Evolutionary conservation across 1,140 invertebrate species (phyloP), one percentile per base, ranked within the genome.

Genomic region (Parapsyche elsis): DNA sequence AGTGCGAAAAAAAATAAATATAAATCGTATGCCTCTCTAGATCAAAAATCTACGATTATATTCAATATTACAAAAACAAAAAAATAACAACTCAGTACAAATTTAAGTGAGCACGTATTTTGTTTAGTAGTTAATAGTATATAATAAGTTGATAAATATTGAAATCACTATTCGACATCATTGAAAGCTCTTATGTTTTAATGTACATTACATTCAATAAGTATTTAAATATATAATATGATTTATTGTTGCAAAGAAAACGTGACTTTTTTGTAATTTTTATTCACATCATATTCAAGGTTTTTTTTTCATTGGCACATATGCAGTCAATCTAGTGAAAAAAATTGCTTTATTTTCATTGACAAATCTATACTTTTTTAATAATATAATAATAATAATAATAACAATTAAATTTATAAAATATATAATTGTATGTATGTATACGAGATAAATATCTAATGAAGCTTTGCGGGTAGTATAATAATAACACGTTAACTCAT

Each of bases 291-390:
- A 46, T 45, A 23, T 30, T 21, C 16, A 14, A n/a, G 53, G n/a
- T 16, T 5, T 74, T 74, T 23, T 23, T 74, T 45, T 24, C 71
- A 24, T 75, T 75, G 73, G 73, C 73, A 75, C 73, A 75, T 49
- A 75, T 46, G 49, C 73, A 75, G 73, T 75, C 73, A 75, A 49
- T 75, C 45, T 49, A 30, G 24, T 75, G 73, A 75, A 49, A 75
- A 21, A 67, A 73, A 46, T 73, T 46, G 38, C 38, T 73, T 73
- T 73, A 46, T 49, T 73, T 46, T 73, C 71, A 73, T 73, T 73
- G 71, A 46, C 71, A 49, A 73, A 14, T 9, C 44, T 64, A 71
- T 16, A 70, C 23, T 21, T 70, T 38, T 67, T 24, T 21, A 16
- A 67, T 38, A 38, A 4, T 4, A 38, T 38, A 38, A 38, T 38